Percentiles rank a stretch among this genome's conserved stretches.
phyloP scores from a whole-genome alignment of 2,113 vertebrate species.

The Motacilla alba region DNA sequence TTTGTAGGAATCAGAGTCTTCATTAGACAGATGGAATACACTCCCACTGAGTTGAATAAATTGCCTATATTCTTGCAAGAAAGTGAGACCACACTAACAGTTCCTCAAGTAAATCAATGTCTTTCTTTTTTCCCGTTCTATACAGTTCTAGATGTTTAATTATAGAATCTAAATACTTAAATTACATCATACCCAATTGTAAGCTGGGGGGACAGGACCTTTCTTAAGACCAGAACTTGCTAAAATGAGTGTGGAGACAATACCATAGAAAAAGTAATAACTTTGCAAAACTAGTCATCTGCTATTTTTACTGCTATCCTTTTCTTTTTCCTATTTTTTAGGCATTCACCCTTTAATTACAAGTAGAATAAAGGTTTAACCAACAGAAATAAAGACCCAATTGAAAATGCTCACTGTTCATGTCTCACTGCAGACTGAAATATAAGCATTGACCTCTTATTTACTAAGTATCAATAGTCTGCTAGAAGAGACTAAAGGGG shows the following conservation, averaged over 20 bases:
- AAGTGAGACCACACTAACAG: constrained; percentile 21
- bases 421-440: not conserved
- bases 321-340: not conserved
- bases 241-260: not conserved
- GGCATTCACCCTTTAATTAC: not conserved
- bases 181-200: not conserved
- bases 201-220: not conserved
- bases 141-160: not conserved
- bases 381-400: not conserved
- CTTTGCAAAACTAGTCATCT: not conserved
- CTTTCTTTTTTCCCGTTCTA: not conserved
- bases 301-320: not conserved
- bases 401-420: not conserved
- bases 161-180: not conserved
- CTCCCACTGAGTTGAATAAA: constrained; percentile 50
- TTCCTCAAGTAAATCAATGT: not conserved
- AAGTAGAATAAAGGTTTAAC: not conserved
- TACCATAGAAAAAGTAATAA: not conserved
- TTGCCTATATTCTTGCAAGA: constrained; percentile 27
- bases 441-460: not conserved
- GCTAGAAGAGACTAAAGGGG: not conserved
- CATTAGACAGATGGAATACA: constrained; percentile 62
- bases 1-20: constrained; percentile 38
- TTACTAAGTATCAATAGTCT: not conserved
- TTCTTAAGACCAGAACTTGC: not conserved